phyloP scores from a whole-genome alignment of 1,140 invertebrate species.

The Drosophila ambigua region DNA sequence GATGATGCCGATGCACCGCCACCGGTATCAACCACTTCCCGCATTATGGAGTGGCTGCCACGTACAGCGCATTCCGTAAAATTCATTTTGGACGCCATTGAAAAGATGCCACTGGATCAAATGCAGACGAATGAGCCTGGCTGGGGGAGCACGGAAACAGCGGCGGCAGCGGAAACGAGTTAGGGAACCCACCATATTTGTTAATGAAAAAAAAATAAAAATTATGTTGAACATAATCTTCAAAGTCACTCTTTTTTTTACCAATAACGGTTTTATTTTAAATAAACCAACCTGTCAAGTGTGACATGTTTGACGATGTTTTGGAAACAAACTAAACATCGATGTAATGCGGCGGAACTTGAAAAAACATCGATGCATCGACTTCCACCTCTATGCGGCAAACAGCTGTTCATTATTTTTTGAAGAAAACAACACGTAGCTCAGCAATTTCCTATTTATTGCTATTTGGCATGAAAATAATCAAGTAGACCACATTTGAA shows the following conservation, averaged over 20 bases:
- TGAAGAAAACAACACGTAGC: slow-evolving; percentile 61
- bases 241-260: not conserved
- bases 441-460: slow-evolving; percentile 8
- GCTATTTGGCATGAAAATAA: slow-evolving; percentile 42
- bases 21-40: slow-evolving; percentile 27
- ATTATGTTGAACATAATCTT: slow-evolving; percentile 25
- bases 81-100: slow-evolving; percentile 81
- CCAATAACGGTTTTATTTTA: not conserved
- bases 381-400: not conserved
- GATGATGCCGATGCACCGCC: slow-evolving; percentile 61
- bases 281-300: not conserved
- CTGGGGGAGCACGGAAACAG: slow-evolving; percentile 35
- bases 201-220: slow-evolving; percentile 65
- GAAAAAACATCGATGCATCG: too few relatives aligned
- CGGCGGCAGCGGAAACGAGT: slow-evolving; percentile 23
- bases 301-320: too few relatives aligned
- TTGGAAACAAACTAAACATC: too few relatives aligned
- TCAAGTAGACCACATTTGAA: slow-evolving; percentile 7
- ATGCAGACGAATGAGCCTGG: slow-evolving; percentile 46
- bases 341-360: too few relatives aligned
- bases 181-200: slow-evolving; percentile 38
- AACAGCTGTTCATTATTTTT: slow-evolving; percentile 54
- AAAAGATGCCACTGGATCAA: slow-evolving; percentile 74
- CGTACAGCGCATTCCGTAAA: slow-evolving; percentile 69
- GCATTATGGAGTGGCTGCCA: slow-evolving; percentile 68